Evolutionary conservation across 1,140 invertebrate genomes (phyloP).

Genomic region (Calosoma granatense): DNA sequence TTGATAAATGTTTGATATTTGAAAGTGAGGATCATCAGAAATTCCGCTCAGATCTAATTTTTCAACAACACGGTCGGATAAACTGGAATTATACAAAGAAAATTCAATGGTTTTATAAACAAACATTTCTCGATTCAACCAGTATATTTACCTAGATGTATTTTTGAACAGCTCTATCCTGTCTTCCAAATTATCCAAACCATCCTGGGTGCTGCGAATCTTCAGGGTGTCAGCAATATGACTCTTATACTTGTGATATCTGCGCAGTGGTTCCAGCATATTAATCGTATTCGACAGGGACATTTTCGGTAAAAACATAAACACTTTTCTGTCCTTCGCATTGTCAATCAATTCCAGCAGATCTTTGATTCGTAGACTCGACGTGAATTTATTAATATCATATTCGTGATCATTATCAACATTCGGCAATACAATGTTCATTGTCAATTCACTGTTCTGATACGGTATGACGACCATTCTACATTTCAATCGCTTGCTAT

Average conservation of each 20-base stretch:
- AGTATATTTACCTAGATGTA: neutral
- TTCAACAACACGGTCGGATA: neutral
- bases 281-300: slow-evolving; percentile 20
- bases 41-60: neutral
- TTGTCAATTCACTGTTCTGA: slow-evolving; percentile 22
- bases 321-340: slow-evolving; percentile 16
- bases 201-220: neutral
- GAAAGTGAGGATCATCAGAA: slow-evolving; percentile 7
- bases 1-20: slow-evolving; percentile 23
- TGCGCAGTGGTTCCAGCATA: slow-evolving; percentile 22
- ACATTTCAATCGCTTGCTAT: slow-evolving; percentile 19
- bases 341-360: slow-evolving; percentile 17
- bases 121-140: neutral
- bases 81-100: neutral
- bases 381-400: slow-evolving; percentile 20
- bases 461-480: slow-evolving; percentile 23
- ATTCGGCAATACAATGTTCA: slow-evolving; percentile 24
- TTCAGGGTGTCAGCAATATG: neutral
- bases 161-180: slow-evolving; percentile 18
- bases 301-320: slow-evolving; percentile 24
- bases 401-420: slow-evolving; percentile 18
- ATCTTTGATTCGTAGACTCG: slow-evolving; percentile 15
- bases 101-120: neutral
- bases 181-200: slow-evolving; percentile 16
- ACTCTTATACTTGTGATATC: slow-evolving; percentile 19